Evolutionary conservation across 2,888 invertebrate species (phyloP), one percentile per base, ranked within the genome.

Genomic region (Lasioglossum pauxillum): DNA sequence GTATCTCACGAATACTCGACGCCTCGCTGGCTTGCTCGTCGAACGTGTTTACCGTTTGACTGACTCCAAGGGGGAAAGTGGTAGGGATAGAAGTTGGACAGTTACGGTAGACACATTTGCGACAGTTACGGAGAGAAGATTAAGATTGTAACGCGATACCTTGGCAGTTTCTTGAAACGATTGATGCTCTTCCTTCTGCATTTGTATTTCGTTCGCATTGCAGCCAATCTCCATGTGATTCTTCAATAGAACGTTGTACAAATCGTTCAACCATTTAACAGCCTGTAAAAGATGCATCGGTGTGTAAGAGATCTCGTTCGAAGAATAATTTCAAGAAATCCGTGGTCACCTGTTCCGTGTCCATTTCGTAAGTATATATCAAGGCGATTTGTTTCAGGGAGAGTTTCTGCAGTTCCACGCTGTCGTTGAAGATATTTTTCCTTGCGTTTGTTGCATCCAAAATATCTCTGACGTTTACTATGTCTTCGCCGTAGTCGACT

Each of bases 341-440:
- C 12, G 4, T 16, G 19, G n/a, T 77, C 88, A 96, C 97, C 96
- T 98, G 97, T 83, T 96, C 96, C 1, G 97, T 97, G 93, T 98
- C 98, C 91, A 96, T 96, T 95, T 98, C 98, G 94, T 98, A 98
- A 38, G 97, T 96, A 91, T 97, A 96, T 90, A 98, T 96, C 94
- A 98, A 97, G 77, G 97, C 96, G 87, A 97, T 97, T 95, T 98
- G 98, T 93, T 98, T 97, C 90, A 98, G 95, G 84, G 98, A 97
- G 85, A 98, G 95, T 93, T 97, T 97, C 93, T 98, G 97, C 89
- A 98, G 95, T 92, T 98, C 97, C 5, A 97, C 97, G 90, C 97
- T 97, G 92, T 98, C 98, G 89, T 97, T 96, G 93, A 97, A 97
- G 89, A 97, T 97, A 93, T 97, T 97, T 92, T 97, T 97, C 75